Evolutionary conservation across 2,888 invertebrate genomes (phyloP).

Genomic region (Oasisia sp.): DNA sequence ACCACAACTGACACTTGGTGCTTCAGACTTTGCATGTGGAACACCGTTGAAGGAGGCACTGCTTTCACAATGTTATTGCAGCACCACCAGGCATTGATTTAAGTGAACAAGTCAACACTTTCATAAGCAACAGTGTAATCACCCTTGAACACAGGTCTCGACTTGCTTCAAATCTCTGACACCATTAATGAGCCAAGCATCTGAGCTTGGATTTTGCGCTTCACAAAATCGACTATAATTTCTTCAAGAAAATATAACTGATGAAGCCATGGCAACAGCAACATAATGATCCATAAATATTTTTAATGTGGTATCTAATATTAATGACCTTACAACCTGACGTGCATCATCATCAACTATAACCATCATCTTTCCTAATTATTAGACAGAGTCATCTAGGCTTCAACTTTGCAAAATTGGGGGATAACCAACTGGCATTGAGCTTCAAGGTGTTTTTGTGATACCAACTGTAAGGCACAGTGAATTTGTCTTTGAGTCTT

Average conservation of each 20-base stretch:
- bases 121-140: background rate
- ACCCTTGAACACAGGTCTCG: background rate
- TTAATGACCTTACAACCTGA: no score
- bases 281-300: background rate
- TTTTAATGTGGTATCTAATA: background rate
- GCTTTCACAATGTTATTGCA: background rate
- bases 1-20: background rate
- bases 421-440: no score
- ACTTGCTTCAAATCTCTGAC: background rate
- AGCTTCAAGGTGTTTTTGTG: no score
- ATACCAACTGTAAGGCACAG: no score
- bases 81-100: background rate
- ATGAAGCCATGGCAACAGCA: background rate
- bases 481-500: no score
- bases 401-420: no score
- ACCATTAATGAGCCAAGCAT: background rate
- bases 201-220: background rate
- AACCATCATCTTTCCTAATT: no score
- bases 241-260: background rate
- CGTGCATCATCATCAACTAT: no score
- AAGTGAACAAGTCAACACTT: background rate
- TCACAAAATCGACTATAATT: background rate
- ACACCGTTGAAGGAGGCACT: background rate
- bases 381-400: no score
- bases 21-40: background rate